A percentile compares a stretch with the other conserved stretches of the same genome.
phyloP scores from a whole-genome alignment of 2,797 vertebrate genomes.

The Buphagus erythrorhynchus region DNA sequence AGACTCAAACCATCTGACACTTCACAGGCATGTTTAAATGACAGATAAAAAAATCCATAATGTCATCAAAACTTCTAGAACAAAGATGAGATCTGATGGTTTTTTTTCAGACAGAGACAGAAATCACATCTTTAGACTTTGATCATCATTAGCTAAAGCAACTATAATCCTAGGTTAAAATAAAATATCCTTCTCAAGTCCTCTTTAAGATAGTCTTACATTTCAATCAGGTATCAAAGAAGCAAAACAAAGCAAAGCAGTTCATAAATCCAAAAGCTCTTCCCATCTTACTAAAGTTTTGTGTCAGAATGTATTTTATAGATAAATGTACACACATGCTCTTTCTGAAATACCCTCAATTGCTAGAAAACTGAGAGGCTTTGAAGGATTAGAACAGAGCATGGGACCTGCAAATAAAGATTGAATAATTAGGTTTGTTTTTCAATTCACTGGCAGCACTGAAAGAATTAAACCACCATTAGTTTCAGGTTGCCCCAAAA shows the following conservation, averaged over 20 bases:
- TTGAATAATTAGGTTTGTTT: not conserved
- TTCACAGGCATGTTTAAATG: not conserved
- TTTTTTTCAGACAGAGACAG: not conserved
- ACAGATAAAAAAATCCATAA: not conserved
- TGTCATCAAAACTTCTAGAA: not conserved
- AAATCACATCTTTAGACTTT: not conserved
- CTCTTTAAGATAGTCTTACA: not conserved
- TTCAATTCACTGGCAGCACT: not conserved
- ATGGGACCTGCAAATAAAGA: conserved; percentile 4
- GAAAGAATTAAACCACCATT: not conserved
- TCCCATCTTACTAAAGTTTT: not conserved
- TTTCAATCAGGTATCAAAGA: conserved; percentile 24
- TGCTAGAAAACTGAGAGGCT: conserved; percentile 26
- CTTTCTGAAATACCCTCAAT: not conserved
- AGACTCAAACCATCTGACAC: not conserved
- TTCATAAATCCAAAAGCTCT: conserved; percentile 48
- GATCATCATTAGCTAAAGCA: fast-evolving
- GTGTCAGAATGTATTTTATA: conserved; percentile 41
- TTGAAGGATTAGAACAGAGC: conserved; percentile 12
- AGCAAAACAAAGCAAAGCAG: conserved; percentile 8
- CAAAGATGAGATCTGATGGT: not conserved
- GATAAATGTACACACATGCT: conserved; percentile 4
- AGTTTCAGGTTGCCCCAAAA: not conserved
- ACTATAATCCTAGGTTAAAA: not conserved
- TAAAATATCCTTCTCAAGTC: not conserved